A percentile compares a stretch with the other conserved stretches of the same genome.
Evolutionary conservation across 2,113 vertebrate species (phyloP).

Genomic region (Psophia crepitans): DNA sequence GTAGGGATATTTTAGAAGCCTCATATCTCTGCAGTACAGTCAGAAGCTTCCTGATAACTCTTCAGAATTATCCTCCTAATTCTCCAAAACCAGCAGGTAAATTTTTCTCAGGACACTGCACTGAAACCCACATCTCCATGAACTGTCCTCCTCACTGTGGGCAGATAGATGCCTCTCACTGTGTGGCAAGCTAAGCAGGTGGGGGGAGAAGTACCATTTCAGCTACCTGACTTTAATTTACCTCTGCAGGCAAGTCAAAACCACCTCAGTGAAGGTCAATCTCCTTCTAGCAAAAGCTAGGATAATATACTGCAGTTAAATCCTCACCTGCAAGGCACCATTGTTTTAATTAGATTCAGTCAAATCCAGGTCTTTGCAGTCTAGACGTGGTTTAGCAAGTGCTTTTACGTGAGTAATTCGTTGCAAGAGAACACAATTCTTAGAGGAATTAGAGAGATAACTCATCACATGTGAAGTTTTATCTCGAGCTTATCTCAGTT

Average conservation of each 20-base stretch:
- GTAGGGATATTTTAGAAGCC: not conserved
- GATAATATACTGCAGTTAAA: not conserved
- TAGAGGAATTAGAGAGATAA: constrained; percentile 10
- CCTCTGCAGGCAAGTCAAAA: not conserved
- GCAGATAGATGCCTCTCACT: not conserved
- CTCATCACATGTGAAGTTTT: constrained; percentile 2
- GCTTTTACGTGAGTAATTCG: constrained; percentile 12
- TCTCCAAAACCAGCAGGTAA: not conserved
- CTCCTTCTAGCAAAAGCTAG: not conserved
- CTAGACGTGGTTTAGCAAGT: constrained; percentile 60
- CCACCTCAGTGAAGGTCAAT: not conserved
- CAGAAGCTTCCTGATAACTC: not conserved
- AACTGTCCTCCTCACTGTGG: not conserved
- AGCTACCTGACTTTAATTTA: not conserved
- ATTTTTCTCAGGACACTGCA: not conserved
- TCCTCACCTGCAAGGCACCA: not conserved
- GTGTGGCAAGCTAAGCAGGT: not conserved
- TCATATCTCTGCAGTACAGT: not conserved
- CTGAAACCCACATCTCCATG: rapidly evolving
- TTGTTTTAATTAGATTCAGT: constrained; percentile 31
- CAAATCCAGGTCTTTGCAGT: constrained; percentile 44
- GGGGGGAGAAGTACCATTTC: not conserved
- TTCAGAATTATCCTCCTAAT: not conserved
- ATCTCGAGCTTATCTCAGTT: not conserved
- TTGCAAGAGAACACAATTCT: not conserved